Evolutionary conservation across 1,140 invertebrate species (phyloP).

Genomic region (Drosophila tristis): DNA sequence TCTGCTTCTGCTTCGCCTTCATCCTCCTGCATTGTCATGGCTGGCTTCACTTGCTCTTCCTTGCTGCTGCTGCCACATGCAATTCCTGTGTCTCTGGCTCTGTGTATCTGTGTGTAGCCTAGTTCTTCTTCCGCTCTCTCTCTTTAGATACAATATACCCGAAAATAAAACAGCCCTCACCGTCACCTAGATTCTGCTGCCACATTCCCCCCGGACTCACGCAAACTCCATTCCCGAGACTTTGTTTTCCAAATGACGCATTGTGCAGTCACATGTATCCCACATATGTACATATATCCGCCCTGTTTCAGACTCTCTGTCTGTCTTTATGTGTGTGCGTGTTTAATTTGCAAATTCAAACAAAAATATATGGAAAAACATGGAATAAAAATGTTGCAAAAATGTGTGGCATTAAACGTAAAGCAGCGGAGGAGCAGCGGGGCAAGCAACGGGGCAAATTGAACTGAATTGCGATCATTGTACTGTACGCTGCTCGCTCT

Average conservation of each 20-base stretch:
- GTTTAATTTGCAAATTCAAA: conserved; percentile 72
- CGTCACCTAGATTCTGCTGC: conserved; percentile 68
- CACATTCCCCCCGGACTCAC: conserved; percentile 42
- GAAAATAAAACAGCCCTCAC: conserved; percentile 43
- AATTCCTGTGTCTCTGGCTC: conserved; percentile 10
- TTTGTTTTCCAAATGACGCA: conserved; percentile 75
- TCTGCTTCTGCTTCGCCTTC: conserved; percentile 24
- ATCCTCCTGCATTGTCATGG: conserved; percentile 43
- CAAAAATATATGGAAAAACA: conserved; percentile 46
- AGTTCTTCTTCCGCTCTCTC: conserved; percentile 36
- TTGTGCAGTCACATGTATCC: conserved; percentile 44
- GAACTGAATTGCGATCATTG: conserved; percentile 76
- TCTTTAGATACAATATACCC: not conserved
- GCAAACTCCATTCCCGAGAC: conserved; percentile 30
- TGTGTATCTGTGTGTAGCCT: conserved; percentile 43
- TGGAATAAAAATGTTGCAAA: conserved; percentile 43
- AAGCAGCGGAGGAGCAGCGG: conserved; percentile 4
- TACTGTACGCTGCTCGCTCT: conserved; percentile 30
- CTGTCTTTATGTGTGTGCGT: conserved; percentile 54
- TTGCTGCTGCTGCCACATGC: conserved; percentile 47
- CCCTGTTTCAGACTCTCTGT: conserved; percentile 11
- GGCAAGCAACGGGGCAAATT: conserved; percentile 61
- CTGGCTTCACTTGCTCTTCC: conserved; percentile 46
- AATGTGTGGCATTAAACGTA: conserved; percentile 47
- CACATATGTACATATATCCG: conserved; percentile 2